Percentiles rank a stretch among this genome's conserved stretches.
These are phyloP conservation scores for Rhopalosiphum nymphaeae DNA, from an alignment of 2,888 invertebrate species.

Conservation along the genomic window DNA sequence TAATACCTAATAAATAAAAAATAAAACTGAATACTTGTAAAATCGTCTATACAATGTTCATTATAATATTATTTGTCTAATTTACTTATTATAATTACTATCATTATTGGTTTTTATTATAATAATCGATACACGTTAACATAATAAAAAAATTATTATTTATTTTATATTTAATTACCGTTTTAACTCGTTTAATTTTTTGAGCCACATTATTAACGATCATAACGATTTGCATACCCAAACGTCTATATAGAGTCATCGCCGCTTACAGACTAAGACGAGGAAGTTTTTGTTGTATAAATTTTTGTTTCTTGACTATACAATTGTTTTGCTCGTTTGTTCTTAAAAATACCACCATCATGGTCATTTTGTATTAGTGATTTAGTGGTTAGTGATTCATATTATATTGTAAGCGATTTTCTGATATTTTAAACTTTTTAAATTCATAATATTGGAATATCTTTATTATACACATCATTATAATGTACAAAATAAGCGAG, in stretches of 20 bases:
- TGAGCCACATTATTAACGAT: no score
- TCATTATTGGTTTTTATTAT: background rate
- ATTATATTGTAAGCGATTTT: background rate
- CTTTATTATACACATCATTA: background rate
- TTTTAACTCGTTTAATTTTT: background rate
- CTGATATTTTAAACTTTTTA: background rate
- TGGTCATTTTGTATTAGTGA: background rate
- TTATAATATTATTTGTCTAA: background rate
- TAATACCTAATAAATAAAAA: background rate
- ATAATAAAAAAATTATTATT: background rate
- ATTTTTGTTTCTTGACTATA: background rate
- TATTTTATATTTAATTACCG: background rate
- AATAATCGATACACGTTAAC: background rate
- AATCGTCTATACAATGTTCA: background rate
- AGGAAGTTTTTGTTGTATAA: background rate
- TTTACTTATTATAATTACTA: background rate
- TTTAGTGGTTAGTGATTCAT: background rate
- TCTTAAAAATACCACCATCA: no score
- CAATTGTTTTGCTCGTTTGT: background rate
- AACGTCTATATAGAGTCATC: no score
- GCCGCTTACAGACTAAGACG: background rate
- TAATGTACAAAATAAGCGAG: background rate
- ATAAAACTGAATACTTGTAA: background rate
- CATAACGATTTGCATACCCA: no score
- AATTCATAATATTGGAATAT: background rate